Evolutionary conservation across 1,140 invertebrate genomes (phyloP), one percentile per base, ranked within the genome.

Genomic region (Ceratina japonica): DNA sequence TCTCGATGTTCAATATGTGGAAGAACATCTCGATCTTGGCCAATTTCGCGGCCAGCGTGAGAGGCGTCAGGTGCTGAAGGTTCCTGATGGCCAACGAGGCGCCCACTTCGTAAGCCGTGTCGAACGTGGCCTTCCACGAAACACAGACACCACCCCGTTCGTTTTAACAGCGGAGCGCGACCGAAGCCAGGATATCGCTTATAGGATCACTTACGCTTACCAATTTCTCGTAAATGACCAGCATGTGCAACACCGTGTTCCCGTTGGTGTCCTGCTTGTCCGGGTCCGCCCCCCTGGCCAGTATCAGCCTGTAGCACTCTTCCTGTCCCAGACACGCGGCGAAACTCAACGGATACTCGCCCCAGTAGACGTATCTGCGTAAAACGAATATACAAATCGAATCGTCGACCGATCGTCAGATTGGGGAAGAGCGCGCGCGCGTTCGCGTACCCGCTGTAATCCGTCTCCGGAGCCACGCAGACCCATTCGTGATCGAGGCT

Each of bases 261-360:
- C 99, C 99, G 91, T 99, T 99, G 0, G 97, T 98, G 88, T 99
- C 99, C 92, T 99, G 97, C 27, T 96, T 95, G 91, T 99, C 96
- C 0, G 98, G 97, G 93, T 99, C 95, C 0, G 98, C 98, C n/a
- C 97, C 97, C 91, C 97, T 96, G 0, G 98, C 97, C 56, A 99
- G 90, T 73, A 99, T 97, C 81, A 99, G 93, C 12, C 98, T 94
- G 86, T 98, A 99, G 90, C 98, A 99, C 91, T 99, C 98, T 90
- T 99, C 98, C 93, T 99, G 98, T 1, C 97, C 97, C 0, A 99
- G 93, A 91, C 98, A 99, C 0, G 98, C 98, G 3, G 98, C 98
- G 93, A 99, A 99, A 68, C 95, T 96, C 16, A 99, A 92, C 0
- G 99, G 98, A 93, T 99, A 99, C 92, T 99, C 98, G 51, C 98